Conservation (phyloP, 2,113 vertebrate genomes). For the Myiozetetes cayanensis region DNA sequence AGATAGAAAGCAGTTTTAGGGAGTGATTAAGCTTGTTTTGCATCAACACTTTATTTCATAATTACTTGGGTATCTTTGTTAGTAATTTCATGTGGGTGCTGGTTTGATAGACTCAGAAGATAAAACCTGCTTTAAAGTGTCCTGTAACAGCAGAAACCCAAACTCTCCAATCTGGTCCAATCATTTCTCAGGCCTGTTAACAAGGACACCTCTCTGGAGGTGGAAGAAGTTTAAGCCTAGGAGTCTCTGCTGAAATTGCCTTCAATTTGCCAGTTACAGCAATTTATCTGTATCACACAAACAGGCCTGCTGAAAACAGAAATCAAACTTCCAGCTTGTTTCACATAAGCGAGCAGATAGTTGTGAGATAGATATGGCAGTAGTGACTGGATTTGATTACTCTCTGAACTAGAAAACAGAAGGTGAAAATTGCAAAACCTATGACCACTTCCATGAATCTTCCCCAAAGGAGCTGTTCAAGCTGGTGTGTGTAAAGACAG, state of each 20-base stretch:
- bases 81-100: background rate
- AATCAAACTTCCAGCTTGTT: conserved; percentile 44
- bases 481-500: background rate
- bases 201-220: background rate
- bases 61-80: background rate
- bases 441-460: background rate
- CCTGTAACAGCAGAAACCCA: background rate
- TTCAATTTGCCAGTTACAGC: conserved; percentile 17
- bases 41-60: background rate
- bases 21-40: background rate
- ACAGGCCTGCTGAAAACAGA: conserved; percentile 29
- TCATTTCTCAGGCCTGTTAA: background rate
- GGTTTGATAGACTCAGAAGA: background rate
- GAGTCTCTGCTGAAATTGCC: conserved; percentile 28
- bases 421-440: conserved; percentile 39
- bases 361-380: background rate
- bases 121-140: background rate
- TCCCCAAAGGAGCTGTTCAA: conserved; percentile 13
- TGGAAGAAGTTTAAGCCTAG: background rate
- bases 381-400: conserved; percentile 31
- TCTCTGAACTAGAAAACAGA: conserved; percentile 29
- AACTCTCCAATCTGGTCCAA: background rate
- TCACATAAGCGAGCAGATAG: conserved; percentile 3
- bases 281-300: background rate
- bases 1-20: background rate